These are phyloP conservation scores for Pristionchus maxplancki DNA, from an alignment of 2,888 invertebrate species.

Conservation along the genomic window DNA sequence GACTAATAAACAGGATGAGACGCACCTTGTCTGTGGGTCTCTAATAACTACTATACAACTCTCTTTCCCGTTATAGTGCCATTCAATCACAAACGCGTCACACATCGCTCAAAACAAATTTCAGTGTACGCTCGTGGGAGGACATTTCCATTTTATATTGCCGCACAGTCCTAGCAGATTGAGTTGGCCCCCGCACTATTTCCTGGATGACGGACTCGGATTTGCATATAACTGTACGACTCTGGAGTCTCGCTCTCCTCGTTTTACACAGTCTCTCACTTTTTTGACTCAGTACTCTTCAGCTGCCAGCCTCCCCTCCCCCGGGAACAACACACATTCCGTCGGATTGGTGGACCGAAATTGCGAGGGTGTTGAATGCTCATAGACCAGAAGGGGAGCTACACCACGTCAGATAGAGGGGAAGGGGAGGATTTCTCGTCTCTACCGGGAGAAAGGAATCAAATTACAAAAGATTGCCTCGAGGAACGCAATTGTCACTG, in stretches of 20 bases:
- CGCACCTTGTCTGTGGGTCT: neutral
- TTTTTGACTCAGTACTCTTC: neutral
- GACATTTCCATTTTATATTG: constrained; percentile 15
- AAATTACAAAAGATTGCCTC: neutral
- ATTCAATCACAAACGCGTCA: neutral
- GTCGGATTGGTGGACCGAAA: neutral
- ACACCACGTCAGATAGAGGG: neutral
- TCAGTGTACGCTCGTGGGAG: neutral
- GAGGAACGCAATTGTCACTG: neutral
- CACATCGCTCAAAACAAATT: neutral
- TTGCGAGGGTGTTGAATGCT: constrained; percentile 17
- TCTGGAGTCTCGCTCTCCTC: neutral
- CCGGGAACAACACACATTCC: neutral
- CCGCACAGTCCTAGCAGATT: neutral
- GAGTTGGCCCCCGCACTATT: constrained; percentile 3
- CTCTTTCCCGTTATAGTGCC: neutral
- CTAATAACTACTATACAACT: neutral
- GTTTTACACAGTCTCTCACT: neutral
- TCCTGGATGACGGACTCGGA: neutral
- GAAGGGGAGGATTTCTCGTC: neutral
- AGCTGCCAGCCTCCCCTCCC: neutral
- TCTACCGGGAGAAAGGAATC: neutral
- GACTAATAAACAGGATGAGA: neutral
- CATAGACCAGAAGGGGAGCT: neutral
- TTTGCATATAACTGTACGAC: neutral